phyloP scores from a whole-genome alignment of 1,140 invertebrate species.

The Aphelinus certus region DNA sequence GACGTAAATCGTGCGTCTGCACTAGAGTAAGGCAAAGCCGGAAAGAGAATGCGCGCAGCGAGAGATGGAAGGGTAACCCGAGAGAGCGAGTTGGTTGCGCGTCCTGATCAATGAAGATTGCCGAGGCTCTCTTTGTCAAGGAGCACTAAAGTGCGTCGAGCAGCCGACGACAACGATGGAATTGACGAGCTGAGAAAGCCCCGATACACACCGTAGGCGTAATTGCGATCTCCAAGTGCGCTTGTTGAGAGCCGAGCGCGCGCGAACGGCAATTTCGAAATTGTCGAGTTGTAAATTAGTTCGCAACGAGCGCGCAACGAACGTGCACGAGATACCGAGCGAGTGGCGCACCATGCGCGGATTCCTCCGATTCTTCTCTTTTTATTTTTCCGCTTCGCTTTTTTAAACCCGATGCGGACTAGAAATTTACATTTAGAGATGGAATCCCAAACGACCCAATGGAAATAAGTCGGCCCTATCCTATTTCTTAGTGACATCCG shows the following conservation, averaged over 20 bases:
- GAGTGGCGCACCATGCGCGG: background rate
- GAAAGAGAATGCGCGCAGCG: slow-evolving; percentile 3
- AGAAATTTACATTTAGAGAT: slow-evolving; percentile 17
- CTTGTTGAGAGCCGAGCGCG: slow-evolving; percentile 10
- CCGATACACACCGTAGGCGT: slow-evolving; percentile 19
- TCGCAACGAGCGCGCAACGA: background rate
- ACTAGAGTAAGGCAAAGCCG: background rate
- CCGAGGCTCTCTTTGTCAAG: slow-evolving; percentile 27
- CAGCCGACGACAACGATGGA: background rate
- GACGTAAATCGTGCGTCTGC: slow-evolving; percentile 4
- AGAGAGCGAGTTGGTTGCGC: background rate
- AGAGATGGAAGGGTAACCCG: background rate
- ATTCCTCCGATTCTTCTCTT: slow-evolving; percentile 6
- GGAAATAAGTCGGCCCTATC: no score
- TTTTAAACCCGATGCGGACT: background rate
- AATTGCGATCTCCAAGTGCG: slow-evolving; percentile 18
- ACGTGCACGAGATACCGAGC: slow-evolving; percentile 21
- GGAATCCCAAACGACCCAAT: background rate
- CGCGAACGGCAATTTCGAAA: slow-evolving; percentile 8
- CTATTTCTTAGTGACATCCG: no score
- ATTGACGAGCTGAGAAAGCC: slow-evolving; percentile 24
- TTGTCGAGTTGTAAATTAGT: slow-evolving; percentile 32
- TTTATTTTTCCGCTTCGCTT: background rate
- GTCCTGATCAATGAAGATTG: slow-evolving; percentile 31
- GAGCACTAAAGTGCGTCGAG: slow-evolving; percentile 29